Conservation (phyloP, 2,888 invertebrate genomes). For the Oscheius onirici region DNA sequence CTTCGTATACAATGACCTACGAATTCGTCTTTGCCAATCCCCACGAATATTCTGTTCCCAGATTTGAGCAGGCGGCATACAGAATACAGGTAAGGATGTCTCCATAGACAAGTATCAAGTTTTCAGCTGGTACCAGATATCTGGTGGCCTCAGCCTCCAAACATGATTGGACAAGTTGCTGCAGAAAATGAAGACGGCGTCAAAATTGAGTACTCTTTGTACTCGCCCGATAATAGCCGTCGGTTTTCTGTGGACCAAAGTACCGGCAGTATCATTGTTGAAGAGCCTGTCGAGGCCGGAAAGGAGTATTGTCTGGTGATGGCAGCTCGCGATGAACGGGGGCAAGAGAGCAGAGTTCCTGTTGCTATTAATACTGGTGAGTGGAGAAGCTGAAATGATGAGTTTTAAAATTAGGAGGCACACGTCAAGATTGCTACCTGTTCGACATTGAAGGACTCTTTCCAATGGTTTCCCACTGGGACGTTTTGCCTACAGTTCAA, state of each 20-base stretch:
- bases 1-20: slow-evolving; percentile 30
- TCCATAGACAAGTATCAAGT: too few species aligned
- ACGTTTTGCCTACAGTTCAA: slow-evolving; percentile 1
- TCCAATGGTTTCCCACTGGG: slow-evolving; percentile 10
- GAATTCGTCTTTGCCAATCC: slow-evolving; percentile 43
- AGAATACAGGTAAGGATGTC: slow-evolving; percentile 37
- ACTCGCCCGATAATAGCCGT: slow-evolving; percentile 39
- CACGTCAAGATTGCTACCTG: slow-evolving; percentile 17
- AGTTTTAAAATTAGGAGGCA: slow-evolving; percentile 20
- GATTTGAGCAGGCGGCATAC: slow-evolving; percentile 43
- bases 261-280: slow-evolving; percentile 25
- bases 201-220: slow-evolving; percentile 40
- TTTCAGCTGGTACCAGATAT: slow-evolving; percentile 30
- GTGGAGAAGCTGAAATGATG: not conserved
- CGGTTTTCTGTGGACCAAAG: slow-evolving; percentile 38
- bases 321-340: slow-evolving; percentile 40
- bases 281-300: slow-evolving; percentile 20
- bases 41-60: slow-evolving; percentile 11
- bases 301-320: slow-evolving; percentile 47
- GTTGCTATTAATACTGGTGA: slow-evolving; percentile 48
- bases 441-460: slow-evolving; percentile 26
- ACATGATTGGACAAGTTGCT: slow-evolving; percentile 37
- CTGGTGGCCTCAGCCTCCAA: slow-evolving; percentile 25
- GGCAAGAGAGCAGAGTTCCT: slow-evolving; percentile 41
- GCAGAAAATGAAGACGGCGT: slow-evolving; percentile 35